Evolutionary conservation across 1,140 invertebrate genomes (phyloP), one percentile per base, ranked within the genome.

Genomic region (Drosophila dunni): DNA sequence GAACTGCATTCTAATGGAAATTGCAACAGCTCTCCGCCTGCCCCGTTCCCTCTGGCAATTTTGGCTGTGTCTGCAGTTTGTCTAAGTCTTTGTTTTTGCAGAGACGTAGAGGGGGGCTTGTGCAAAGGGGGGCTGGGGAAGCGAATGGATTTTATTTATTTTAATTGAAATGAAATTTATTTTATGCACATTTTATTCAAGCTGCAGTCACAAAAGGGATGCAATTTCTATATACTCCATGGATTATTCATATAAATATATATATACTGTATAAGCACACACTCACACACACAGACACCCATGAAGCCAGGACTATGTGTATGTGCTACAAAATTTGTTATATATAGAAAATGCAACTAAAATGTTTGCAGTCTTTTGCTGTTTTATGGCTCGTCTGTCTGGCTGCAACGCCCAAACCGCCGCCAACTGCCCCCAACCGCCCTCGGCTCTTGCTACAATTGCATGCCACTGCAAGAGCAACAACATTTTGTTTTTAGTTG

Each of bases 121-220:
- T 5, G 8, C 36, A 3, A 7, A 7, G 8, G 29, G 7, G 42
- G 11, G 11, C 10, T 0, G 20, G 5, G 42, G 66, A 13, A 56
- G 45, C 20, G 15, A 9, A 33, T 42, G 54, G 11, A 50, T 89
- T 89, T 88, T 89, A 89, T 89, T 89, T 89, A 89, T 89, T 89
- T 88, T 89, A 88, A 88, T 84, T 89, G 79, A 89, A 89, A 89
- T 88, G 77, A 83, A 88, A 89, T 89, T 78, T 89, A 89, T 89
- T 89, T 89, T 89, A 89, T 89, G 58, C 74, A 72, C 69, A 77
- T 77, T 77, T 77, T 77, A 74, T 77, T 77, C 58, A 38, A 56
- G 44, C 44, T 60, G 63, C 67, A 70, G 29, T 20, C 53, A 51
- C 42, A 38, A 17, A 61, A 66, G 74, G 62, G 69, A 73, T 75